Evolutionary conservation across 2,797 vertebrate genomes (phyloP).

Genomic region (Rhynchonycteris naso): DNA sequence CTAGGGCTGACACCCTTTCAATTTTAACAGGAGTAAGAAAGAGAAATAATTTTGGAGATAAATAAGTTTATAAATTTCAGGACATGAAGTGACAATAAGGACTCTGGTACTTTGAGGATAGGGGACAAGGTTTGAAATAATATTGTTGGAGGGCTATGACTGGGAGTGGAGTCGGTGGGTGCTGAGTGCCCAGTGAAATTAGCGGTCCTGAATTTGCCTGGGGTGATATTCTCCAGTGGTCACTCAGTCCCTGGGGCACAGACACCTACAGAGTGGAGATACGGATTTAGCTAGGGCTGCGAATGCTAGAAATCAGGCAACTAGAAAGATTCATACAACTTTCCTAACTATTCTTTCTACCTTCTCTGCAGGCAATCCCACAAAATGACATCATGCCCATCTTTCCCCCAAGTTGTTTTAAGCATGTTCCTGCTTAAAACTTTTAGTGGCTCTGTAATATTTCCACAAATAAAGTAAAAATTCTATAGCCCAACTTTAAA

Average conservation of each 20-base stretch:
- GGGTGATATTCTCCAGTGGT: not conserved
- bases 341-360: not conserved
- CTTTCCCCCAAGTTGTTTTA: not conserved
- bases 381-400: not conserved
- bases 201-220: not conserved
- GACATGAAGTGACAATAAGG: not conserved
- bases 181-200: not conserved
- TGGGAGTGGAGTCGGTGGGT: not conserved
- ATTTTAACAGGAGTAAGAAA: not conserved
- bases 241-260: not conserved
- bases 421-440: not conserved
- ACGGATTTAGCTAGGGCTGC: not conserved
- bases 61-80: not conserved
- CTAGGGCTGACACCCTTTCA: not conserved
- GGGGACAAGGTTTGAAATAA: not conserved
- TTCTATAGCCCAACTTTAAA: not conserved
- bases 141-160: not conserved
- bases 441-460: not conserved
- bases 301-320: not conserved
- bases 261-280: not conserved
- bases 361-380: not conserved
- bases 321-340: not conserved
- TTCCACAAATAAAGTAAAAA: constrained; percentile 16
- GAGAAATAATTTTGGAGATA: not conserved
- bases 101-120: not conserved